phyloP scores from a whole-genome alignment of 2,113 vertebrate genomes.

The Miniopterus natalensis region DNA sequence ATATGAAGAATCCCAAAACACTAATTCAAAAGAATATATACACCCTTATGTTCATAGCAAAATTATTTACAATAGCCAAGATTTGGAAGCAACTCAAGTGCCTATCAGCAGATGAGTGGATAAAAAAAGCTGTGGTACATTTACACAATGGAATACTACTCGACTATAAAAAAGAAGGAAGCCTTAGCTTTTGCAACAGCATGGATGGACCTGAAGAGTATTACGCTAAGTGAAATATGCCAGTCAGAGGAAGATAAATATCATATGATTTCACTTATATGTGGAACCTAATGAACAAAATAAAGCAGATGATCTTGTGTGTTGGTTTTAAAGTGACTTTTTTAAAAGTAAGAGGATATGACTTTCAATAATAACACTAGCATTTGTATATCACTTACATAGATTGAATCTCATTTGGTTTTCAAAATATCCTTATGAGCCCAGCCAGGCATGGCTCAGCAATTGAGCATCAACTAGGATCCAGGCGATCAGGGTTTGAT shows the following conservation, averaged over 20 bases:
- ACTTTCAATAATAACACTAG: conserved; percentile 7
- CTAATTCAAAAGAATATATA: neutral
- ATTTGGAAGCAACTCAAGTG: neutral
- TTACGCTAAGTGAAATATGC: neutral
- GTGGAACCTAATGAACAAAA: neutral
- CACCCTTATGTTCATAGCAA: neutral
- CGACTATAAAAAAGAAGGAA: neutral
- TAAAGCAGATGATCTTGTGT: neutral
- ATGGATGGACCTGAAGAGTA: neutral
- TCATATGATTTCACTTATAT: neutral
- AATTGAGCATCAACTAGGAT: too few species aligned
- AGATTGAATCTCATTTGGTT: conserved; percentile 5
- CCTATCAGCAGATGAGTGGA: neutral
- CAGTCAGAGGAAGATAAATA: neutral
- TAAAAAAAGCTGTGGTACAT: neutral
- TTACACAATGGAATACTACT: neutral
- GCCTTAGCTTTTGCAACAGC: neutral
- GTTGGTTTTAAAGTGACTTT: neutral
- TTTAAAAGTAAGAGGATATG: neutral
- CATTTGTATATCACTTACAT: neutral
- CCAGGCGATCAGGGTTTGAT: too few species aligned
- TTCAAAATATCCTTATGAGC: conserved; percentile 37
- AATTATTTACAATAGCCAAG: neutral
- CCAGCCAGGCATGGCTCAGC: too few species aligned
- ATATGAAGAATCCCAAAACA: neutral